phyloP scores from a whole-genome alignment of 2,888 invertebrate species.

The Drosophila atroscutellata region DNA sequence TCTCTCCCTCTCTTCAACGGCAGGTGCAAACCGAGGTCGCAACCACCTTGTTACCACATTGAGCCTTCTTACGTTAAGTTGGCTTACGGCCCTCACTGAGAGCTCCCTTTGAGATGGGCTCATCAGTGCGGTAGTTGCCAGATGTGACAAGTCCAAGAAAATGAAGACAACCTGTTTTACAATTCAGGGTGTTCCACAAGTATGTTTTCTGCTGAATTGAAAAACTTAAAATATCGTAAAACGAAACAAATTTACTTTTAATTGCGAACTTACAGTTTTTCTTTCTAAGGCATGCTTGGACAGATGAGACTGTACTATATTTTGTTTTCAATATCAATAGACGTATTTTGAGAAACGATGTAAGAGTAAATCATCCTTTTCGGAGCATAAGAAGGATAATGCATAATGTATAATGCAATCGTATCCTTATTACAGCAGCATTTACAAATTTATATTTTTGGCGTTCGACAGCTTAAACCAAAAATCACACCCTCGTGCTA shows the following conservation, averaged over 20 bases:
- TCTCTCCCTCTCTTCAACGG: no score
- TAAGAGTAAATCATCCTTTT: background rate
- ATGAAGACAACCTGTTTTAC: background rate
- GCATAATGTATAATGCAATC: no score
- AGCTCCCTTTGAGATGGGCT: background rate
- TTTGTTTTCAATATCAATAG: background rate
- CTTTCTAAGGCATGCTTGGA: background rate
- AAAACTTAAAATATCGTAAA: background rate
- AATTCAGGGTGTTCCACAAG: background rate
- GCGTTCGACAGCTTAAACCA: background rate
- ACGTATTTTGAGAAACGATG: background rate
- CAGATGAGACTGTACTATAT: background rate
- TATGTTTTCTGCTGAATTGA: background rate
- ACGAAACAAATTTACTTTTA: background rate
- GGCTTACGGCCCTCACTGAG: background rate
- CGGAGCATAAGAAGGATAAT: background rate
- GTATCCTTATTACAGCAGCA: background rate
- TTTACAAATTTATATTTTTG: background rate
- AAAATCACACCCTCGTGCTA: background rate
- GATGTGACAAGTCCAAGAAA: conserved; percentile 9
- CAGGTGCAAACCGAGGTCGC: conserved; percentile 33
- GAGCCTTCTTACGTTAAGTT: conserved; percentile 3
- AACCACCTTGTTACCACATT: conserved; percentile 19
- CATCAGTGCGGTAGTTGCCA: conserved; percentile 1
- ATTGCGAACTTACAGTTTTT: background rate